Conservation (phyloP, 2,113 vertebrate genomes). For the Leptosomus discolor region DNA sequence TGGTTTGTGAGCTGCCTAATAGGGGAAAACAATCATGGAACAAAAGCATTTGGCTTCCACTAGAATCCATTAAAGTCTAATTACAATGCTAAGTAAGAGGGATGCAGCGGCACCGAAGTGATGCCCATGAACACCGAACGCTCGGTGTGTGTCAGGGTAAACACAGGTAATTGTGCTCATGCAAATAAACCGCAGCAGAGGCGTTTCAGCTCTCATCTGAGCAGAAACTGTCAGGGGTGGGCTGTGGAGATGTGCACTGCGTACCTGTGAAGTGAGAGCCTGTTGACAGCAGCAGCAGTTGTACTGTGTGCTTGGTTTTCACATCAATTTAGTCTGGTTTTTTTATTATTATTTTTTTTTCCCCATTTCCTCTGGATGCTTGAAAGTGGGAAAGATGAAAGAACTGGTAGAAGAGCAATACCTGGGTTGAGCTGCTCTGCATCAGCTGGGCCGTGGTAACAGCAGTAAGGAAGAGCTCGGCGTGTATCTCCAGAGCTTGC, state of each 20-base stretch:
- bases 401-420: background rate
- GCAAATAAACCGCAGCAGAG: background rate
- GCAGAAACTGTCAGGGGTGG: background rate
- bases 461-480: background rate
- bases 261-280: background rate
- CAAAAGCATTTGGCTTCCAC: slow-evolving; percentile 41
- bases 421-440: background rate
- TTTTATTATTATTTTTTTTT: background rate
- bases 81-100: slow-evolving; percentile 10
- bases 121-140: background rate
- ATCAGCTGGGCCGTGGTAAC: background rate
- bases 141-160: background rate
- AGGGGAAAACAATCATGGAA: slow-evolving; percentile 1
- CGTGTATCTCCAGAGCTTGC: background rate
- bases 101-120: background rate
- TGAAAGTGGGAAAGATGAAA: background rate
- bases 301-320: background rate
- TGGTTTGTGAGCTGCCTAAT: slow-evolving; percentile 10
- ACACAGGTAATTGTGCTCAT: slow-evolving; percentile 17
- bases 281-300: background rate
- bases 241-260: background rate
- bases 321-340: background rate
- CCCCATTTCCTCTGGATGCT: background rate
- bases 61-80: slow-evolving; percentile 38
- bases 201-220: background rate